A percentile compares a stretch with the other conserved stretches of the same genome.
These are phyloP conservation scores for Vipera ursinii DNA, from an alignment of 2,797 vertebrate genomes.

Conservation along the genomic window DNA sequence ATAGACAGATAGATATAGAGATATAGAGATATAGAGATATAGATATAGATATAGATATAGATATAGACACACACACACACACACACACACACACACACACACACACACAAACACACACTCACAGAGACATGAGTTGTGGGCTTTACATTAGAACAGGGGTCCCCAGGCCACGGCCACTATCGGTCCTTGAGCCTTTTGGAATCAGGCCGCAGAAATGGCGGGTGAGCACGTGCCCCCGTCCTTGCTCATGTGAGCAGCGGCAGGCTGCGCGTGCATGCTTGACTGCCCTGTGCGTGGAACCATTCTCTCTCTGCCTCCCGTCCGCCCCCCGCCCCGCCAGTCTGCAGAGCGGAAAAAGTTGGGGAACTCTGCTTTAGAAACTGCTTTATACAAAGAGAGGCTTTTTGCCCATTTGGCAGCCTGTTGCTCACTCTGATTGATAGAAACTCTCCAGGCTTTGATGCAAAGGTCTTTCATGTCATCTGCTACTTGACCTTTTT, in stretches of 20 bases:
- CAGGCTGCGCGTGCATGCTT: not conserved
- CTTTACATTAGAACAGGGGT: not conserved
- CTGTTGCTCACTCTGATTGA: not conserved
- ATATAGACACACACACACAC: no score
- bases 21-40: no score
- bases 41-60: no score
- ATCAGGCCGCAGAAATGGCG: not conserved
- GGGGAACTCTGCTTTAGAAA: not conserved
- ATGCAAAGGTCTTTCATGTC: not conserved
- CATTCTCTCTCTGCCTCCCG: not conserved
- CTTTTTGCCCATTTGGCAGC: not conserved
- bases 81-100: no score
- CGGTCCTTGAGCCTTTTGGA: not conserved
- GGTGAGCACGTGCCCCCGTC: accelerated
- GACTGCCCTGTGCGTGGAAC: not conserved
- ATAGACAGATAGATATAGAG: no score
- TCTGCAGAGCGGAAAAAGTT: not conserved
- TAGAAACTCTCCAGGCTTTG: not conserved
- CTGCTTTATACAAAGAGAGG: not conserved
- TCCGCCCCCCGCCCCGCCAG: no score
- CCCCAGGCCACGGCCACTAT: accelerated
- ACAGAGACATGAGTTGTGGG: not conserved
- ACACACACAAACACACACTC: no score
- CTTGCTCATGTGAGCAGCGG: not conserved
- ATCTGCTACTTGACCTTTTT: not conserved